Evolutionary conservation across 1,140 invertebrate species (phyloP), one percentile per base, ranked within the genome.

Genomic region (Drosophila santomea): DNA sequence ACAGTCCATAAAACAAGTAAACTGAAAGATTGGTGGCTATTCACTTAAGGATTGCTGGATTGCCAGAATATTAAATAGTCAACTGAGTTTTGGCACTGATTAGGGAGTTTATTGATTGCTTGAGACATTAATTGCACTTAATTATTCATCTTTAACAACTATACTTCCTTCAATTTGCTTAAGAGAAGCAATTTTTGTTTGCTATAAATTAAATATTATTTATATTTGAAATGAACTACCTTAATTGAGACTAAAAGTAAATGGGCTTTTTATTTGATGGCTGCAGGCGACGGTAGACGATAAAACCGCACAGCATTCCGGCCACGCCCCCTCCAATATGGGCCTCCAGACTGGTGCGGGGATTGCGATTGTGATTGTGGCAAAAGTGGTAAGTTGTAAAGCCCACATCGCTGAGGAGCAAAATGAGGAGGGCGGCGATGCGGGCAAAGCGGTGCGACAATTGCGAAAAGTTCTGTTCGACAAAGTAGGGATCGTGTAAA

Each of bases 291-390:
- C 91, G 92, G 74, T 97, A 96, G 2, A 97, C 93, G 4, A 97
- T 93, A 36, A 98, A 94, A 1, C 97, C 97, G n/a, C 97, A 85
- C 2, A 97, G 93, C 0, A 98, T 92, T 1, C 97, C 97, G 3
- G 95, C 94, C 1, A 96, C 74, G 1, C 96, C 97, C 8, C 97
- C 97, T 20, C 96, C 95, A 23, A 96, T 92, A 84, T 98, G 93
- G 0, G 97, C 97, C 6, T 96, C 95, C 94, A 97, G 97, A 38
- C 96, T 95, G 35, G 96, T 95, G 15, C 93, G 92, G 0, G 94
- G 94, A 67, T 90, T 93, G 78, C 54, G 82, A 92, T 86, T 94
- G 81, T 92, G 94, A 89, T 93, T 89, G n/a, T 93, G 54, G 62
- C 91, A 92, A 68, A 80, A 78, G 50, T 91, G 90, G 50, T 77